Evolutionary conservation across 2,797 vertebrate species (phyloP).

Genomic region (Babyrousa celebensis): DNA sequence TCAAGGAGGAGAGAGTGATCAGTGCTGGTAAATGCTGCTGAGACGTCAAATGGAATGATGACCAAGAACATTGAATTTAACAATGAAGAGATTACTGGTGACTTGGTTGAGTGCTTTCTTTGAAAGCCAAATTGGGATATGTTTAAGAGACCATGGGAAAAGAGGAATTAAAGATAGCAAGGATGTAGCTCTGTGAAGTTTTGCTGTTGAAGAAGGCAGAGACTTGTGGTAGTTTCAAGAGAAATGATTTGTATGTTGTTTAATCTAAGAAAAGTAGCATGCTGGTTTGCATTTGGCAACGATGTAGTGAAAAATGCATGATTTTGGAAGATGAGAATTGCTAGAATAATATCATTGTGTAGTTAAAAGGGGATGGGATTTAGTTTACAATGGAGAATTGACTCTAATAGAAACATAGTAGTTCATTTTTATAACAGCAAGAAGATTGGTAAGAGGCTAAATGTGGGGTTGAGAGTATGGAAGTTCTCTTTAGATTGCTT

Average conservation of each 20-base stretch:
- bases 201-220: not conserved
- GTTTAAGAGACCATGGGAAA: not conserved
- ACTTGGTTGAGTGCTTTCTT: not conserved
- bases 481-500: not conserved
- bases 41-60: not conserved
- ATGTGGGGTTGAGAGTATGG: not conserved
- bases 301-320: not conserved
- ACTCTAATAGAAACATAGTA: not conserved
- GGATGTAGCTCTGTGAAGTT: not conserved
- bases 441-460: not conserved
- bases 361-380: not conserved
- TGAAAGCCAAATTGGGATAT: not conserved
- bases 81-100: not conserved
- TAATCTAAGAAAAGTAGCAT: not conserved
- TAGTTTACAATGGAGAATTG: not conserved
- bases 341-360: not conserved
- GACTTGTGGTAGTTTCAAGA: not conserved
- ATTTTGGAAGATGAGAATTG: conserved; percentile 26
- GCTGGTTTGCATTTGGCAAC: not conserved
- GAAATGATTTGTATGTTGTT: not conserved
- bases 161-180: not conserved
- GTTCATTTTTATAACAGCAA: not conserved
- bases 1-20: not conserved
- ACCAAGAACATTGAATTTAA: not conserved
- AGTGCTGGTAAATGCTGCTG: not conserved